Evolutionary conservation across 1,140 invertebrate species (phyloP), one percentile per base, ranked within the genome.

Genomic region (Eumeta japonica): DNA sequence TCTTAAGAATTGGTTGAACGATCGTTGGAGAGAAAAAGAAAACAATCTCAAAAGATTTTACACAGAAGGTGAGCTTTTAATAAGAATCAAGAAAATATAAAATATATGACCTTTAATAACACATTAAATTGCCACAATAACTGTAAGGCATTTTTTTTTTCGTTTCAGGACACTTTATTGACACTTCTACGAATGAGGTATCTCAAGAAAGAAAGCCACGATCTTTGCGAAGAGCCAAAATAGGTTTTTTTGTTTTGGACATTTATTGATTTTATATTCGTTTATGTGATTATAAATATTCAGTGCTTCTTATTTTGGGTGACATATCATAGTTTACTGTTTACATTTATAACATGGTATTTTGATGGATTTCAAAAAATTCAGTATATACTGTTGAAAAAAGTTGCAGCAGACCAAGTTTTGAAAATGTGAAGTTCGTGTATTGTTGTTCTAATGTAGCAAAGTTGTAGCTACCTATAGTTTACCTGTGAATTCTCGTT

Each of bases 1-100:
- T 2, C 58, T 88, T 3, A 80, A 81, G 33, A 55, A 49, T 10
- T 92, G 89, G 86, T 55, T 91, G 24, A 80, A 82, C 30, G 66
- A 84, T 20, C 70, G 80, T n/a, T 92, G 89, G 89, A 55, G 50
- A 2, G 70, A 82, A 17, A 92, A 91, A 54, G 88, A 90, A 62
- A 55, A 68, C 28, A 64, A 62, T 18, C 64, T 90, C 1, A 62
- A 71, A 29, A 67, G 79, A 37, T 89, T 88, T 62, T 65, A 81
- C 28, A 50, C 52, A 5, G 68, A 75, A 10, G 82, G 81, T 58
- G 45, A 45, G 1, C 81, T 82, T 37, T 29, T 50, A 1, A 39
- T 54, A n/a, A n/a, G n/a, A n/a, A n/a, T n/a, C n/a, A n/a, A n/a
- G n/a, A n/a, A n/a, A n/a, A n/a, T n/a, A n/a, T n/a, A n/a, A n/a